phyloP scores from a whole-genome alignment of 2,888 invertebrate species.

The Scelioninae gen. 2 region DNA sequence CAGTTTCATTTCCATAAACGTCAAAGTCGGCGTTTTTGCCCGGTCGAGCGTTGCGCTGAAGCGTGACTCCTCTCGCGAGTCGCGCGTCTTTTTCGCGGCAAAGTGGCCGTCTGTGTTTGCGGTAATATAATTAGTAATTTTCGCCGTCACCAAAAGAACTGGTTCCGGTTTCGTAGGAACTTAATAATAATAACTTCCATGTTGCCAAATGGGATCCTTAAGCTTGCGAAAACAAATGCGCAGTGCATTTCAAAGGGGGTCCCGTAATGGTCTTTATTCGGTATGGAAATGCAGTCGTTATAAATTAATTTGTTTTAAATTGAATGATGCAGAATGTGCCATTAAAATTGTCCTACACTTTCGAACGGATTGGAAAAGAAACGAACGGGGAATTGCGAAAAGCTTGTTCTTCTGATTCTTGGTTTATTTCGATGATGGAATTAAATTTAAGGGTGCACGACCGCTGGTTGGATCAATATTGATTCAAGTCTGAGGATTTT shows the following conservation, averaged over 20 bases:
- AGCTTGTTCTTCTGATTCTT: no score
- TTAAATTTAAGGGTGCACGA: no score
- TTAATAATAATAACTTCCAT: conserved; percentile 50
- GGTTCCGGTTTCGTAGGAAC: conserved; percentile 40
- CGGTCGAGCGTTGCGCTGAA: conserved; percentile 22
- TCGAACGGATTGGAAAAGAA: no score
- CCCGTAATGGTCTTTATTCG: neutral
- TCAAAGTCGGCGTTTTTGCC: conserved; percentile 71
- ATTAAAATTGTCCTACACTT: no score
- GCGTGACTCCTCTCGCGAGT: conserved; percentile 47
- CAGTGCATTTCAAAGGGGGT: neutral
- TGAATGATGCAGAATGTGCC: no score
- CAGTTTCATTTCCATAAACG: conserved; percentile 75
- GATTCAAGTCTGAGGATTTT: no score
- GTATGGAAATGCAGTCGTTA: no score
- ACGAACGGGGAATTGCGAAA: no score
- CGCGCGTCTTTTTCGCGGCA: conserved; percentile 44
- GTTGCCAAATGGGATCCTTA: conserved; percentile 11
- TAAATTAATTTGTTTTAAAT: no score
- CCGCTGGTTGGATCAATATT: no score
- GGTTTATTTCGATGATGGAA: no score
- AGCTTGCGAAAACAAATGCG: conserved; percentile 29
- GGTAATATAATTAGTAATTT: conserved; percentile 73
- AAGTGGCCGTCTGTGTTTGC: conserved; percentile 64
- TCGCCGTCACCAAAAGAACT: conserved; percentile 60